Evolutionary conservation across 2,888 invertebrate species (phyloP).

Genomic region (Oligia strigilis): DNA sequence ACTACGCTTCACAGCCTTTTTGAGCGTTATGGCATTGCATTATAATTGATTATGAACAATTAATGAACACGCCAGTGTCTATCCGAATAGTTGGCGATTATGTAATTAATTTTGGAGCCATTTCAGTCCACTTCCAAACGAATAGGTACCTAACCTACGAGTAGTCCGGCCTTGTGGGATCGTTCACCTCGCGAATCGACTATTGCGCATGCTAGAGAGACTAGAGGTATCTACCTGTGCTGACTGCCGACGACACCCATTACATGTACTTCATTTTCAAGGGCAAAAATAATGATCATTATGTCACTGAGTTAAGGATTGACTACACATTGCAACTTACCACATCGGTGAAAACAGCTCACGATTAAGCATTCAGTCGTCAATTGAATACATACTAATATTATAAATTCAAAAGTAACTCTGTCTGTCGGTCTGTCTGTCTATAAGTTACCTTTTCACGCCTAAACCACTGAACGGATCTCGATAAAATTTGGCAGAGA

Average conservation of each 20-base stretch:
- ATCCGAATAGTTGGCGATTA: constrained; percentile 24
- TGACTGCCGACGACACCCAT: constrained; percentile 72
- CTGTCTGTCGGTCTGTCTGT: too few species aligned
- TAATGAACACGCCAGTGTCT: constrained; percentile 34
- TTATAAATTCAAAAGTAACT: too few species aligned
- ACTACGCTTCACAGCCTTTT: constrained; percentile 20
- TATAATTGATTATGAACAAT: constrained; percentile 48
- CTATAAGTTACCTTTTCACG: too few species aligned
- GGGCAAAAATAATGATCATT: constrained; percentile 79
- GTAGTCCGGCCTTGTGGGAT: constrained; percentile 84
- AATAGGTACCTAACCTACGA: constrained; percentile 54
- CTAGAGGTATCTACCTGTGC: constrained; percentile 67
- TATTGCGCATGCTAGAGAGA: constrained; percentile 54
- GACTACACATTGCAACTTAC: not conserved
- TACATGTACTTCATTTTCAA: constrained; percentile 83
- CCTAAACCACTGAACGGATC: too few species aligned
- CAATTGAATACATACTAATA: not conserved
- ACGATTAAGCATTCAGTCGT: constrained; percentile 1
- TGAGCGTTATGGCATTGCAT: constrained; percentile 35
- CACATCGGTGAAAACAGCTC: constrained; percentile 6
- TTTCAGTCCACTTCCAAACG: constrained; percentile 47
- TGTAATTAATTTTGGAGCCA: constrained; percentile 45
- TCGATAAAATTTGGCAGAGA: too few species aligned
- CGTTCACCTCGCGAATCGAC: constrained; percentile 85
- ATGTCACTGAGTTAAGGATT: constrained; percentile 73